phyloP scores from a whole-genome alignment of 2,797 vertebrate species.

The Falco novaeseelandiae region DNA sequence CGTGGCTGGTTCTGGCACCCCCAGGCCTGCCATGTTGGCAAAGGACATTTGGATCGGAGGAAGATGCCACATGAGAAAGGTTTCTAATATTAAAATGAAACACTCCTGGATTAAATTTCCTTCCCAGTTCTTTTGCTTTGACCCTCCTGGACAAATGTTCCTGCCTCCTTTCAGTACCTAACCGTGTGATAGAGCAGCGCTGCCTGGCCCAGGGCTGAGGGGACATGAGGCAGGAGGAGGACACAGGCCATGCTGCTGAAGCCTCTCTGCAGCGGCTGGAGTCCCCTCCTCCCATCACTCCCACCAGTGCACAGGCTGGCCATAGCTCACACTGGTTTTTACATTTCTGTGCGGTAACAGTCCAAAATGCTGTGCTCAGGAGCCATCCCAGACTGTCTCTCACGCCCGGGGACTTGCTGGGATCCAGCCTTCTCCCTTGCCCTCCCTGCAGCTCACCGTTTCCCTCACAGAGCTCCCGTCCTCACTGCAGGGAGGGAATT shows the following conservation, averaged over 20 bases:
- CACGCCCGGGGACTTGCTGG: neutral
- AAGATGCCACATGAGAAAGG: neutral
- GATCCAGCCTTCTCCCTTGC: neutral
- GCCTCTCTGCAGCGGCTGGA: neutral
- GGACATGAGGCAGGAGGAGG: neutral
- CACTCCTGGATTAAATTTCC: neutral
- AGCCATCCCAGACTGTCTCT: neutral
- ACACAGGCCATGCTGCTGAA: neutral
- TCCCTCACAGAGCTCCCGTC: neutral
- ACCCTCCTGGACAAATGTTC: neutral
- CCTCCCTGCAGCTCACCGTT: neutral
- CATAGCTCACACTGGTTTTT: neutral
- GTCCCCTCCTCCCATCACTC: neutral
- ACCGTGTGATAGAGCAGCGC: neutral
- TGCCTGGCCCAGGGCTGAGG: neutral
- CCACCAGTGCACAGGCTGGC: neutral
- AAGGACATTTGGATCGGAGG: neutral
- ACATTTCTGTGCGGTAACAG: neutral
- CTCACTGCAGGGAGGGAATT: neutral
- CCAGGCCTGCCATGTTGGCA: neutral
- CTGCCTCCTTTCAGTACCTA: neutral
- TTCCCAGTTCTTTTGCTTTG: neutral
- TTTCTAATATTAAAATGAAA: neutral
- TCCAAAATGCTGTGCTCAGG: neutral
- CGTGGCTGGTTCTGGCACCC: neutral